A percentile compares a stretch with the other conserved stretches of the same genome.
Evolutionary conservation across 2,113 vertebrate genomes (phyloP).

Genomic region (Zeus faber): DNA sequence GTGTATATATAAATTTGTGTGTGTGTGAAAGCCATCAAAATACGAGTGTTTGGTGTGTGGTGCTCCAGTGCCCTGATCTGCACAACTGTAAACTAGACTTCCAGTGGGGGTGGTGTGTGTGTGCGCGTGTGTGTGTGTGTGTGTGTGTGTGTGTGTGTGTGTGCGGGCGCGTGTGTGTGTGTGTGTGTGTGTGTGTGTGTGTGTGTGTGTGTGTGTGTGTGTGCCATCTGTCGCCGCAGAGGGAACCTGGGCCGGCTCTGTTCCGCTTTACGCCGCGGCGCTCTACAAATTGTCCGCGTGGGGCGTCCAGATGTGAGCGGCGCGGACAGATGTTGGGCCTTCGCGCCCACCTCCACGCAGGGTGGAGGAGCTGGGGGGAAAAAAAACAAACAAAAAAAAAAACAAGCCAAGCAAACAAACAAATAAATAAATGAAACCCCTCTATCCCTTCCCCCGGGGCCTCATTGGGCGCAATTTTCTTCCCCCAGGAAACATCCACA

Average conservation of each 20-base stretch:
- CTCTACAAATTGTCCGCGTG: conserved; percentile 14
- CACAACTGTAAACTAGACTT: conserved; percentile 1
- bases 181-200: too few relatives aligned
- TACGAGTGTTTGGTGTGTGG: conserved; percentile 15
- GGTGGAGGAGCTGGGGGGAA: conserved; percentile 12
- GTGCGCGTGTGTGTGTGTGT: conserved; percentile 1
- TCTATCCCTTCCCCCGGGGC: background rate
- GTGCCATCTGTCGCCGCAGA: conserved; percentile 35
- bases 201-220: too few relatives aligned
- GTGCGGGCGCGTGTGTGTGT: conserved; percentile 16
- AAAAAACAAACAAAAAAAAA: too few relatives aligned
- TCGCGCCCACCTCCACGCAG: conserved; percentile 3
- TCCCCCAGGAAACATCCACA: conserved; percentile 1
- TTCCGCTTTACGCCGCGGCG: conserved; percentile 8
- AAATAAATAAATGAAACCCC: conserved; percentile 3
- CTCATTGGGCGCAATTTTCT: background rate
- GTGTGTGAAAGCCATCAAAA: conserved; percentile 13
- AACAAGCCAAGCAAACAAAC: too few relatives aligned
- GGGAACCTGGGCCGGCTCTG: conserved; percentile 9
- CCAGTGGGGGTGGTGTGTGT: too few relatives aligned
- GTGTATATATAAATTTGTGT: too few relatives aligned
- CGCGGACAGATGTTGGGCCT: conserved; percentile 19
- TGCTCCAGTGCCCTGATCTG: conserved; percentile 1
- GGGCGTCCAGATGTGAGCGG: background rate
- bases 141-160: background rate